Evolutionary conservation across 2,797 vertebrate species (phyloP), one percentile per base, ranked within the genome.

Genomic region (Xerus rutilus): DNA sequence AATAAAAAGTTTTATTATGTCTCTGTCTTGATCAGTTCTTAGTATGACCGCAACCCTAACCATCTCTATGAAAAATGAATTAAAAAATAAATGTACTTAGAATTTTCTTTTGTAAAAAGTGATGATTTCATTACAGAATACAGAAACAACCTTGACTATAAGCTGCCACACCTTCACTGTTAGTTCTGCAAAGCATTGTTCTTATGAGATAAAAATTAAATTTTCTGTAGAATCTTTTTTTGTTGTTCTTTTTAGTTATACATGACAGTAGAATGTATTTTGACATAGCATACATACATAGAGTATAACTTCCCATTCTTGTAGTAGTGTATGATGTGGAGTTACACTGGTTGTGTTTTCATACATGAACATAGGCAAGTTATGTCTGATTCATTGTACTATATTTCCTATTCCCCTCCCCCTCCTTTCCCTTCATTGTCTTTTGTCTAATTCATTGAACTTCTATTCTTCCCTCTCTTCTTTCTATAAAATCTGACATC

Each of bases 21-120:
- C 10, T 86, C 14, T 91, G 23, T 76, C 18, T 84, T 87, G 67
- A 79, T 70, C 18, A 76, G 14, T 64, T 65, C 20, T 69, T 72
- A 92, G 35, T 47, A 14, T 30, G n/a, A 78, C 9, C 39, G 13
- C 13, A 54, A n/a, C 35, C 35, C 10, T 86, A 77, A 72, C 28
- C 32, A 47, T 86, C 28, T 81, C 47, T 28, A 82, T 62, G 45
- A 78, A 65, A 93, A 82, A 67, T 30, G 47, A 88, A 79, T 88
- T 25, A 72, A 79, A 86, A 70, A 30, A 39, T 2, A 54, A 39
- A 49, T 57, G 14, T 73, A 82, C 43, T 74, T 74, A 62, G 21
- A 70, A 78, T 85, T 92, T 89, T 23, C 23, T 87, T 92, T 81
- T 32, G 7, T 87, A 81, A 90, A 81, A 72, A 78, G 12, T 79